phyloP scores from a whole-genome alignment of 2,113 vertebrate species.

The Notechis scutatus region DNA sequence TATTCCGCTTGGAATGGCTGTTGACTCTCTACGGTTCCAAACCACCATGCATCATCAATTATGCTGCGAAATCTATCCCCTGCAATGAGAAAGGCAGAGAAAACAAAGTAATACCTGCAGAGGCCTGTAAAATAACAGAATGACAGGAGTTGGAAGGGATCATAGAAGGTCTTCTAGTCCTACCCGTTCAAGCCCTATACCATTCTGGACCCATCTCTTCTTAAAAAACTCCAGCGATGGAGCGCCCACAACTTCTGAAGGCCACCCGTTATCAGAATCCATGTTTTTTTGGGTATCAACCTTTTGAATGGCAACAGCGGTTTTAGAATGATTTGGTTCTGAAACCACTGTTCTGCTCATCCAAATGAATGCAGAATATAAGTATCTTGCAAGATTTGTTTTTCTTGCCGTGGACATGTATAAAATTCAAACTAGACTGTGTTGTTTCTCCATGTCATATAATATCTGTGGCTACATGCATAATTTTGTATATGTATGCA shows the following conservation, averaged over 20 bases:
- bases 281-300: neutral
- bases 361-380: neutral
- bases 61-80: conserved; percentile 95
- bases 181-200: neutral
- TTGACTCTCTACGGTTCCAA: conserved; percentile 92
- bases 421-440: too few relatives aligned
- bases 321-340: neutral
- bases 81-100: conserved; percentile 45
- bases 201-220: neutral
- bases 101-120: neutral
- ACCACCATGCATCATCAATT: conserved; percentile 99
- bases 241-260: neutral
- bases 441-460: too few relatives aligned
- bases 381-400: too few relatives aligned
- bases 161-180: neutral
- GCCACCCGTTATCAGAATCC: neutral
- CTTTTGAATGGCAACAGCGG: neutral
- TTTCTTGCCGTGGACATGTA: too few relatives aligned
- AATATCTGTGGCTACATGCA: too few relatives aligned
- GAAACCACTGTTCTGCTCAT: neutral
- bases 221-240: neutral
- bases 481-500: too few relatives aligned
- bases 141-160: neutral
- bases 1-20: conserved; percentile 94
- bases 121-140: neutral